Evolutionary conservation across 37 sponge, comb jelly and placozoan species (phyloP).

Genomic region (Hormiphora californensis): DNA sequence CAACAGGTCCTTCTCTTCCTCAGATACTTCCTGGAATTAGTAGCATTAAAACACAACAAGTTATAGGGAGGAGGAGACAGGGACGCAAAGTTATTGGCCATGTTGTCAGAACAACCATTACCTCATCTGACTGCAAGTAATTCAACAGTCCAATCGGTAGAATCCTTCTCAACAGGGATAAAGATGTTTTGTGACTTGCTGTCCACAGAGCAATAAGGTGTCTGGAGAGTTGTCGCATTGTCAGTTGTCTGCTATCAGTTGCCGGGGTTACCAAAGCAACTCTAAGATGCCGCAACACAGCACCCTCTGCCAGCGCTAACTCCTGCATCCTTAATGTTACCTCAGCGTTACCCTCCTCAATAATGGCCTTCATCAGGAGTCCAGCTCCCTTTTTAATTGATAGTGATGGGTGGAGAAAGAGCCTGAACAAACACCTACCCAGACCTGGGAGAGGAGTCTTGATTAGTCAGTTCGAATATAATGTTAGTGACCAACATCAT

Average conservation of each 20-base stretch:
- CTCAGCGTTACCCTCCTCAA: slow-evolving; percentile 88
- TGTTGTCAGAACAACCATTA: slow-evolving; percentile 22
- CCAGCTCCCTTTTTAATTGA: slow-evolving; percentile 98
- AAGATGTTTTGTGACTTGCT: slow-evolving; percentile 77
- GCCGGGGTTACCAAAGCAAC: slow-evolving; percentile 84
- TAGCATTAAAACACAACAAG: no score
- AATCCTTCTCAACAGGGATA: slow-evolving; percentile 71
- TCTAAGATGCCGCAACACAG: slow-evolving; percentile 89
- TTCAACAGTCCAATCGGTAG: slow-evolving; percentile 86
- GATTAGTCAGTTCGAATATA: neutral
- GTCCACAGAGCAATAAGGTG: slow-evolving; percentile 89
- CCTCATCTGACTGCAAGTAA: slow-evolving; percentile 67
- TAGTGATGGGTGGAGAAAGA: slow-evolving; percentile 88
- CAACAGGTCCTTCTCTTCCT: slow-evolving; percentile 74
- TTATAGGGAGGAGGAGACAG: neutral
- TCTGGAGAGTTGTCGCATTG: slow-evolving; percentile 77
- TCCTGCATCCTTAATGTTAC: slow-evolving; percentile 91
- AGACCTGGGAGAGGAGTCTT: slow-evolving; percentile 54
- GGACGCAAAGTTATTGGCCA: neutral
- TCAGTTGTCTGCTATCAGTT: slow-evolving; percentile 69
- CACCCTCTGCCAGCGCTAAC: slow-evolving; percentile 94
- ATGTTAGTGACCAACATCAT: neutral
- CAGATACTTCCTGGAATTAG: slow-evolving; percentile 54
- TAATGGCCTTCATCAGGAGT: slow-evolving; percentile 92
- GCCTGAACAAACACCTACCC: slow-evolving; percentile 76